phyloP scores from a whole-genome alignment of 2,888 invertebrate species.

The Drosophila greeni region DNA sequence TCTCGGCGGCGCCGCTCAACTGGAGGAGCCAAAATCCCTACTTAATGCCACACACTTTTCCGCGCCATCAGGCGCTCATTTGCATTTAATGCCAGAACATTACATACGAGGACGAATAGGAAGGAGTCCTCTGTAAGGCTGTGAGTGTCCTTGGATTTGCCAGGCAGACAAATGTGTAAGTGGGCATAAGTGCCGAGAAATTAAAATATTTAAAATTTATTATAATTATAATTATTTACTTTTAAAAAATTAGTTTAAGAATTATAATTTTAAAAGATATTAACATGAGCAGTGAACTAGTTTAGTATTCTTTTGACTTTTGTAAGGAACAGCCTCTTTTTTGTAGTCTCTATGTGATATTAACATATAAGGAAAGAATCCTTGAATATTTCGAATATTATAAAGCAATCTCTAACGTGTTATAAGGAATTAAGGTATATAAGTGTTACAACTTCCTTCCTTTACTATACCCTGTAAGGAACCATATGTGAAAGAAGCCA shows the following conservation, averaged over 20 bases:
- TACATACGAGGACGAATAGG: conserved; percentile 4
- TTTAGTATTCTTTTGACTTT: too few relatives aligned
- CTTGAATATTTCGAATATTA: too few relatives aligned
- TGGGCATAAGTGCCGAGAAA: too few relatives aligned
- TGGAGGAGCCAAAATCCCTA: conserved; percentile 17
- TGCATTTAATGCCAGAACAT: conserved; percentile 50
- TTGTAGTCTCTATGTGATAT: too few relatives aligned
- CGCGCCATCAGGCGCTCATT: conserved; percentile 52
- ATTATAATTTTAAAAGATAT: too few relatives aligned
- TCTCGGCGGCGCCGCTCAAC: conserved; percentile 23
- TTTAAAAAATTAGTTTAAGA: too few relatives aligned
- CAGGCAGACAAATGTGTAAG: conserved; percentile 23
- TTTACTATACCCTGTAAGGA: background rate
- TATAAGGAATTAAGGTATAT: background rate
- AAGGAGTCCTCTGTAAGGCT: background rate
- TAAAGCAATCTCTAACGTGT: too few relatives aligned
- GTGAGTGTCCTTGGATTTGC: conserved; percentile 43
- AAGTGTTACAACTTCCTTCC: background rate
- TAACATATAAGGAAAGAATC: too few relatives aligned
- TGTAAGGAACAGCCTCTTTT: too few relatives aligned
- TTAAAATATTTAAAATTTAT: too few relatives aligned
- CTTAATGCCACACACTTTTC: conserved; percentile 40
- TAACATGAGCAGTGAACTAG: background rate
- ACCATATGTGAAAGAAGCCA: background rate
- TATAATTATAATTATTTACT: too few relatives aligned